Base-by-base conservation (phyloP, 2,113 vertebrate species). In the Paracanthobrama guichenoti region DNA sequence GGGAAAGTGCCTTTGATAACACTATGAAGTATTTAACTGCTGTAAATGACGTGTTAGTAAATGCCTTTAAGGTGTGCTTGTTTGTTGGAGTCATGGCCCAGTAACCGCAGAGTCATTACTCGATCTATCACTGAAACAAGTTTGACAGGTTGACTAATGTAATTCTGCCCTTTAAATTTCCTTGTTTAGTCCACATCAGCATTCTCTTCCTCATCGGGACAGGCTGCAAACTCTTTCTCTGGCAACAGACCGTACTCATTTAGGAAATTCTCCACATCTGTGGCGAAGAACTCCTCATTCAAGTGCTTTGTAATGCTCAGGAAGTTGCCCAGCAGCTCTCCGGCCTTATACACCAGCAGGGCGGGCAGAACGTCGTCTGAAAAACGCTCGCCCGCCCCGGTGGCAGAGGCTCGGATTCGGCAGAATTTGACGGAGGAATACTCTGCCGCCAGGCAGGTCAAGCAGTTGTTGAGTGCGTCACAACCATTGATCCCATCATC, bases 301-400 rank as follows among this genome's bases (percentile, higher is more conserved):
- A 99, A 93, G 79, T 98, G 95, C 91, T 98, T 94, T 0, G 94
- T 94, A 83, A 98, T 85, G 50, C 93, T 95, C 76, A 98, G 93
- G 92, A 99, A 99, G 90, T 98, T 99, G 86, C 97, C 97, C 2
- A 99, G 92, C 6, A 99, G 96, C 89, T 99, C 97, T 46, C 98
- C 98, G 0, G 95, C 97, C 91, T 97, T 99, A 89, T 99, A 99
- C 79, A 98, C 95, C 2, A 99, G 93, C 44, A 99, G 84, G 0
- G 97, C 95, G 7, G 98, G 98, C 60, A 99, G 95, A 13, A 98
- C 95, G 7, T 96, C 93, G 0, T 92, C 92, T 0, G 97, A 95
- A 91, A 99, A 99, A 78, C 96, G 96, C 35, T 99, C 97, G 0
- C 93, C 91, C 0, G 98, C 97, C 0, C 98, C 98, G 0, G 98